Base-by-base conservation (phyloP, 2,113 vertebrate genomes). In the Neomonachus schauinslandi region DNA sequence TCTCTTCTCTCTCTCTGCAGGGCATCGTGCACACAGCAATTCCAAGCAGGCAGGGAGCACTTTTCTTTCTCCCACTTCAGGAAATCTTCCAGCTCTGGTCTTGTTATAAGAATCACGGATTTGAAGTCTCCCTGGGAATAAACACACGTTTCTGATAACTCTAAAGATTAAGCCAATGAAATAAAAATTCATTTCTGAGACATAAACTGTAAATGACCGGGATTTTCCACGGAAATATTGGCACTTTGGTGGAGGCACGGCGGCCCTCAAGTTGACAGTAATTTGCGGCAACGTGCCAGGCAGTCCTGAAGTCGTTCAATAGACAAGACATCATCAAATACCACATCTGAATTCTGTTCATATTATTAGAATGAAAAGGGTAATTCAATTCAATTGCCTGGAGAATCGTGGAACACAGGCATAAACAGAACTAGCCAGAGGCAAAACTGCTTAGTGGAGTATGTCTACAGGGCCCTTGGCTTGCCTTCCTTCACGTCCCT, bases 1-100 rank as follows among this genome's bases (percentile, higher is more conserved):
- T 97, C 90, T 39, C 92, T 59, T 98, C 97, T 98, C 98, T 98
- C 94, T 97, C 98, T 95, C 98, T 97, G 98, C 98, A 97, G 98
- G 74, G 98, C 95, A 95, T 86, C 97, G 28, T 55, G 92, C 96
- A 97, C 97, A 98, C 94, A 98, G 97, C 96, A 89, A 91, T 98
- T 97, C 94, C 96, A 98, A 89, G 77, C 97, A 97, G 96, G 97
- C 92, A 85, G 96, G 97, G 96, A 97, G 96, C 1, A 21, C 96
- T 98, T 77, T 88, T 53, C 95, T 91, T 77, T 94, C 81, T 97
- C 87, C 96, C 79, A 94, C 97, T 31, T 53, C 98, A 96, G 97
- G 97, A 98, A 97, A 98, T 85, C 97, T 97, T 98, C 91, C 5
- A 97, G 49, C 33, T 71, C 94, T 0, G 2, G 83, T 97, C 90